Evolutionary conservation across 2,113 vertebrate genomes (phyloP).

Genomic region (Marcusenius ussheri): DNA sequence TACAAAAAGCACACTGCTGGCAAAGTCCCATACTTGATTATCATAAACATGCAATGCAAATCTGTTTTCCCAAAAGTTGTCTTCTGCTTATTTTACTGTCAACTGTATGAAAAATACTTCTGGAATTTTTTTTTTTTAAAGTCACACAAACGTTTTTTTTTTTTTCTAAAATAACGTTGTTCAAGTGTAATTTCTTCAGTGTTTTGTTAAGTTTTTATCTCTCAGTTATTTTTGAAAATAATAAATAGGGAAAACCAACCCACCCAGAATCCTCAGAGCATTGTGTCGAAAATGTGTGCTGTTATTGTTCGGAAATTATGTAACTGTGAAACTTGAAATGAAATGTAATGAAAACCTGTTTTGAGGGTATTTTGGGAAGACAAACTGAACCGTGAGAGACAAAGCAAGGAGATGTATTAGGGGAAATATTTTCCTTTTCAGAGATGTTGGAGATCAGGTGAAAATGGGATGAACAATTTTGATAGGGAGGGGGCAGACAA

Average conservation of each 20-base stretch:
- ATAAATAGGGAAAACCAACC: background rate
- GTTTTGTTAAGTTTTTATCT: background rate
- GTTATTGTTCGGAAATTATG: background rate
- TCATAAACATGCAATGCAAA: conserved; percentile 28
- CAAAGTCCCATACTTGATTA: background rate
- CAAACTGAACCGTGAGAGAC: background rate
- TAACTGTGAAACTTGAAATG: background rate
- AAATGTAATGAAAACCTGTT: background rate
- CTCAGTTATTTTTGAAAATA: background rate
- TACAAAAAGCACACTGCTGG: background rate
- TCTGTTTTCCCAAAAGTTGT: conserved; percentile 29
- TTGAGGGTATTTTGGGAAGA: background rate
- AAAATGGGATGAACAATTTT: background rate
- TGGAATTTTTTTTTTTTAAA: background rate
- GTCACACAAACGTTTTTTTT: background rate
- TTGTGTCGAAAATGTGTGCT: background rate
- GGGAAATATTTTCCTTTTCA: background rate
- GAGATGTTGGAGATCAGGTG: background rate
- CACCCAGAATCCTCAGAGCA: background rate
- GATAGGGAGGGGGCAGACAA: background rate
- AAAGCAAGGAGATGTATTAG: background rate
- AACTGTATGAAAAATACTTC: background rate
- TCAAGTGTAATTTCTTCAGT: background rate
- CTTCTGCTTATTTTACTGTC: background rate
- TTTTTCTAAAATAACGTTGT: background rate